Conservation (phyloP, 2,113 vertebrate genomes). For the Cyprinodon tularosa region DNA sequence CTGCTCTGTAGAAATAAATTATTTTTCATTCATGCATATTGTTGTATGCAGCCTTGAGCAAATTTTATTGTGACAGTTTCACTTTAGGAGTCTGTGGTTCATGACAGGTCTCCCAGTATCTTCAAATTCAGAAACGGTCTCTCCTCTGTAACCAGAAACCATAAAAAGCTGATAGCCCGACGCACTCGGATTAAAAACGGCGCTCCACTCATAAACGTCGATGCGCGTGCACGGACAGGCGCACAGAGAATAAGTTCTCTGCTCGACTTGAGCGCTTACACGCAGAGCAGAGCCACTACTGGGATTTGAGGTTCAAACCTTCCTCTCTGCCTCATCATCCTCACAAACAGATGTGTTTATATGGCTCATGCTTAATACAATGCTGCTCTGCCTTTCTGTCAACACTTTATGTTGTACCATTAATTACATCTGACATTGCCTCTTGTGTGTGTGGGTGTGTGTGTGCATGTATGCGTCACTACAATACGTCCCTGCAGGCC, state of each 20-base stretch:
- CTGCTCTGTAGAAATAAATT: neutral
- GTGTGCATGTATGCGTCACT: slow-evolving; percentile 46
- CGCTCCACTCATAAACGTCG: slow-evolving; percentile 13
- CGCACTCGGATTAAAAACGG: slow-evolving; percentile 43
- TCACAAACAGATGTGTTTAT: neutral
- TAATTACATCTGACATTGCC: slow-evolving; percentile 71
- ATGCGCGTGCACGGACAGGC: slow-evolving; percentile 25
- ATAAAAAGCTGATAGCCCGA: slow-evolving; percentile 23
- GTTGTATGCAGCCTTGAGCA: neutral
- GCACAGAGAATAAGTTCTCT: slow-evolving; percentile 35
- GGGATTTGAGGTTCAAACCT: slow-evolving; percentile 64
- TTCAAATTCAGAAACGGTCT: slow-evolving; percentile 3
- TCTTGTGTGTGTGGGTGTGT: slow-evolving; percentile 45
- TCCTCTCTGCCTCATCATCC: slow-evolving; percentile 32
- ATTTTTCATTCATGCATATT: neutral
- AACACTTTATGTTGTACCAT: slow-evolving; percentile 57
- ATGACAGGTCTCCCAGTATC: slow-evolving; percentile 12
- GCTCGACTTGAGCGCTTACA: slow-evolving; percentile 62
- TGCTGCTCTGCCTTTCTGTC: slow-evolving; percentile 46
- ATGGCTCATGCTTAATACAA: slow-evolving; percentile 11
- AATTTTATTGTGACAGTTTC: neutral
- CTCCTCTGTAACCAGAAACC: slow-evolving; percentile 24
- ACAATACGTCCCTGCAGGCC: slow-evolving; percentile 45
- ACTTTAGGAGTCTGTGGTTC: slow-evolving; percentile 3
- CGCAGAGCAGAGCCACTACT: slow-evolving; percentile 55